Conservation (phyloP, 2,888 invertebrate species). For the Drosophila buzzatii region DNA sequence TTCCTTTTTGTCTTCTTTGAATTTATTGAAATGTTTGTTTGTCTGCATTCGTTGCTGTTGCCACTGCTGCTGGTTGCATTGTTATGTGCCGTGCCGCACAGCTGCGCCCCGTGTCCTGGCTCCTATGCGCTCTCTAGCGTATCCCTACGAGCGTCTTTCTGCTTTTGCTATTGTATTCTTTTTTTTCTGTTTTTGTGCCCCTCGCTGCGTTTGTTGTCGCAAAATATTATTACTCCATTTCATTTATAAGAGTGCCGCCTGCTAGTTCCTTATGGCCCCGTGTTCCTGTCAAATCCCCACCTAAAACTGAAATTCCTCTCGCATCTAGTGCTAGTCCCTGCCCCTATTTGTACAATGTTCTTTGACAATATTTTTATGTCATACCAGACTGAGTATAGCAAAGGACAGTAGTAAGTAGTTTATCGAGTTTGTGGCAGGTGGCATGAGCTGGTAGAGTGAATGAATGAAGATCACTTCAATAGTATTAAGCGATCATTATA, state of each 20-base stretch:
- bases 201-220: slow-evolving; percentile 68
- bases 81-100: slow-evolving; percentile 45
- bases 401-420: not conserved
- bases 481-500: no score
- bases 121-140: not conserved
- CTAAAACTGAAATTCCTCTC: slow-evolving; percentile 1
- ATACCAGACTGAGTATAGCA: slow-evolving; percentile 24
- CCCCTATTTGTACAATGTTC: slow-evolving; percentile 44
- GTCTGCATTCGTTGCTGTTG: slow-evolving; percentile 58
- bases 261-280: slow-evolving; percentile 13
- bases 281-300: slow-evolving; percentile 11
- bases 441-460: not conserved
- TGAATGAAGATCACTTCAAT: no score
- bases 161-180: slow-evolving; percentile 40
- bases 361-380: slow-evolving; percentile 42
- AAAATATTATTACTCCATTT: slow-evolving; percentile 83
- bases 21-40: slow-evolving; percentile 82
- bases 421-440: not conserved
- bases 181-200: not conserved
- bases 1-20: slow-evolving; percentile 57
- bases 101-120: slow-evolving; percentile 43
- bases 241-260: slow-evolving; percentile 78
- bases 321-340: slow-evolving; percentile 4
- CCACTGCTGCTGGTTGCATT: slow-evolving; percentile 54
- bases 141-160: slow-evolving; percentile 32